Base-by-base conservation (phyloP, 2,113 vertebrate species). In the Lepisosteus osseus region DNA sequence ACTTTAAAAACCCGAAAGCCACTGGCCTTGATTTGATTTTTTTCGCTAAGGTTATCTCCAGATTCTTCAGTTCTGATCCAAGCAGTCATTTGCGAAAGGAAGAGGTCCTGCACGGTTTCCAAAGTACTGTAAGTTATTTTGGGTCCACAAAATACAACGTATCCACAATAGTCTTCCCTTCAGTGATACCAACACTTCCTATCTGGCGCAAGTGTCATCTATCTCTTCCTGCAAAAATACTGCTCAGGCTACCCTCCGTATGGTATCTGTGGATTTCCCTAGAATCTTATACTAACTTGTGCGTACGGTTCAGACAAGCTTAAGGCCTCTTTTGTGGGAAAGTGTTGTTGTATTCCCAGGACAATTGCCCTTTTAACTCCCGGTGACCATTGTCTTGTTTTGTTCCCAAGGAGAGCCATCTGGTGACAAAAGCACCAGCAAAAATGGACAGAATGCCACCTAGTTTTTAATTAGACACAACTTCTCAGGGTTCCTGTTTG, bases 381-480 rank as follows among this genome's bases (percentile, higher is more conserved):
- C 42, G 57, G 74, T 82, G 77, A 80, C 86, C 83, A 91, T 91
- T 92, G 90, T 91, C 83, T 69, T 54, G 74, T 73, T 78, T 72
- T 69, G 83, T 91, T 92, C 88, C 85, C 89, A 91, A 82, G 82
- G 73, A 85, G 71, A 76, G 86, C 87, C 89, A 90, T 88, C 85
- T 88, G 86, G 83, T 83, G 79, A 87, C 88, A 88, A 89, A 86
- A 72, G 84, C 65, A 72, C 61, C 65, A 57, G 76, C 45, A 43
- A 59, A 14, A 15, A 41, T 45, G 55, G 68, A 72, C 72, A 72
- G 74, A 69, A 75, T 65, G 77, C 71, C 75, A 72, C 75, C 72
- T 65, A 51, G 57, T 69, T 42, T 43, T 61, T 61, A 67, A 65
- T 67, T 66, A 73, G 68, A 56, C 43, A 40, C 70, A 72, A 69